Base-by-base conservation (phyloP, 2,113 vertebrate species). In the Xenopus laevis region DNA sequence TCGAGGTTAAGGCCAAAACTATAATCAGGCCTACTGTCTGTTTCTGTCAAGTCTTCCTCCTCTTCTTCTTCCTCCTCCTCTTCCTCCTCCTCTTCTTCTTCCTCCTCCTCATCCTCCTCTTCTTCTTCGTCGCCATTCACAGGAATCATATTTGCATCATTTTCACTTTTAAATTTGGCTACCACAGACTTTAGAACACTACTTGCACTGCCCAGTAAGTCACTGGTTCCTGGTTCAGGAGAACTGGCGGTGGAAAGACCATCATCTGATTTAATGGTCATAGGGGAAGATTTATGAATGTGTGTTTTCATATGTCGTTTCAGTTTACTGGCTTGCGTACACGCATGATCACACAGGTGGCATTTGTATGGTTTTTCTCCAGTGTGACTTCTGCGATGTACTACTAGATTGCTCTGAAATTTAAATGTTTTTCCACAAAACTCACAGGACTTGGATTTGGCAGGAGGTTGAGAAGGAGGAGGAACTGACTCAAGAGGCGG, bases 271-370 rank as follows among this genome's bases (percentile, higher is more conserved):
- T 98, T 98, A 79, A 95, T 95, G 0, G 95, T 93, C 89, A 94
- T 95, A 65, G 97, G 96, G 15, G 97, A 98, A 1, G 96, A 95
- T 88, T 98, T 99, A 93, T 98, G 96, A 93, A 98, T 95, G 88
- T 99, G 97, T 10, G 97, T 99, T 87, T 99, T 99, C 97, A 99
- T 99, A 93, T 99, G 97, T 80, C 97, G 95, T 86, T 99, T 99
- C 75, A 99, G 89, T 85, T 99, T 99, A 91, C 97, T 98, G 81
- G 97, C 97, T 88, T 99, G 97, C 4, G 97, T 99, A 86, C 97
- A 99, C 66, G 97, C 97, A 7, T 99, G 97, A 87, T 99, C 97
- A n/a, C 97, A 99, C 78, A 99, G 91, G 90, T 94, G 96, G 87
- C 97, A 99, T 83, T 99, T 99, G 87, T 99, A 98, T 79, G 97